Evolutionary conservation across 2,888 invertebrate species (phyloP).

Genomic region (Drosophila setosimentum): DNA sequence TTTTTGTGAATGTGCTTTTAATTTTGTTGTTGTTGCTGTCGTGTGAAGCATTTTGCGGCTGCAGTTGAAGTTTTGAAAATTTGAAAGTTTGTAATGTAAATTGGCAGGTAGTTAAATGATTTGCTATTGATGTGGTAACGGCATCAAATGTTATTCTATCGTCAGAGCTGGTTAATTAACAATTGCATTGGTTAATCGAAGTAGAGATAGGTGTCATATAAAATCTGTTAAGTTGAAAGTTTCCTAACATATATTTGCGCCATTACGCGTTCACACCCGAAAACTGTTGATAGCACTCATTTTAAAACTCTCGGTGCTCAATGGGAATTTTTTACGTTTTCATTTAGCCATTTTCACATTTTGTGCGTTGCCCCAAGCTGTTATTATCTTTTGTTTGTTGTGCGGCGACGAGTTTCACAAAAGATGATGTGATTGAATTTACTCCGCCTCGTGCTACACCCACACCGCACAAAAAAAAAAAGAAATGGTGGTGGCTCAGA

Average conservation of each 20-base stretch:
- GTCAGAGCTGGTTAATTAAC: background rate
- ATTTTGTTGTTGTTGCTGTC: slow-evolving; percentile 36
- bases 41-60: slow-evolving; percentile 61
- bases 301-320: slow-evolving; percentile 3
- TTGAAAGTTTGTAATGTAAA: slow-evolving; percentile 72
- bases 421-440: slow-evolving; percentile 79
- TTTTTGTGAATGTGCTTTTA: slow-evolving; percentile 9
- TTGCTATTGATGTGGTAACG: slow-evolving; percentile 51
- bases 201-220: background rate
- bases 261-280: background rate
- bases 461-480: slow-evolving; percentile 4
- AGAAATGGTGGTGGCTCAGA: slow-evolving; percentile 53
- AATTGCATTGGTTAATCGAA: background rate
- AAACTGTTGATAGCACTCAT: slow-evolving; percentile 7
- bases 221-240: background rate
- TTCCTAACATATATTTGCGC: background rate
- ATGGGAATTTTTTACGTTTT: slow-evolving; percentile 38
- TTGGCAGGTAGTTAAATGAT: slow-evolving; percentile 56
- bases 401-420: slow-evolving; percentile 52
- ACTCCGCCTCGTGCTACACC: slow-evolving; percentile 6
- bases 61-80: slow-evolving; percentile 48
- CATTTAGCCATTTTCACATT: slow-evolving; percentile 36
- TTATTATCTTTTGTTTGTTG: slow-evolving; percentile 60
- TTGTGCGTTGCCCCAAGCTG: slow-evolving; percentile 35
- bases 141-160: slow-evolving; percentile 28